Base-by-base conservation (phyloP, 2,797 vertebrate genomes). In the Alfaro cultratus region DNA sequence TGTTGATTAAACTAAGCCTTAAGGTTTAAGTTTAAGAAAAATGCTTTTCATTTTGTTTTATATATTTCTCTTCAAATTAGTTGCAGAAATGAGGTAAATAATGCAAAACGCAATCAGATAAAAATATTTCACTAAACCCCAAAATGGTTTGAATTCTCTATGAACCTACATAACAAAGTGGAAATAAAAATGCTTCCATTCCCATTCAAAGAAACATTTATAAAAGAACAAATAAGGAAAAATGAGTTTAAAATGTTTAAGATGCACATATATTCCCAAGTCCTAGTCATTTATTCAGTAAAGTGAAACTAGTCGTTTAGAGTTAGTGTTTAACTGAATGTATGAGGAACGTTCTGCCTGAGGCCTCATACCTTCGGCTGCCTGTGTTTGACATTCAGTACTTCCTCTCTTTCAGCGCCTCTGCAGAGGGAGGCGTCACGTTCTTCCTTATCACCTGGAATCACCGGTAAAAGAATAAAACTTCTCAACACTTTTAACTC, bases 381-480 rank as follows among this genome's bases (percentile, higher is more conserved):
- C 64, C 62, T 67, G 0, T 67, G 31, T 1, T 39, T 39, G 1
- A 13, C 46, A 39, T n/a, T n/a, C n/a, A n/a, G n/a, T 29, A 67
- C 26, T 10, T 11, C n/a, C 43, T 5, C 0, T 36, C 15, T 75
- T 39, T 34, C 13, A 36, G 26, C 39, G 2, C 4, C 31, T 57
- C 73, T 78, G 75, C 84, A 60, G 23, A 49, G 12, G 43, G 10
- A 13, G 36, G 26, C 64, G 77, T 95, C 95, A 96, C 93, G 92
- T 96, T 95, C 79, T 2, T 1, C 1, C 31, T 34, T 18, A 36
- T 80, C 80, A 85, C 68, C 29, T 64, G 60, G 7, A 91, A 83
- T 93, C 85, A 81, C 78, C 9, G 5, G 3, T 5, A 1, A 70
- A 45, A 95, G 94, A 95, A 95, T 62, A 55, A 26, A n/a, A 23